Evolutionary conservation across 2,797 vertebrate genomes (phyloP).

Genomic region (Halcyon chelicuti): DNA sequence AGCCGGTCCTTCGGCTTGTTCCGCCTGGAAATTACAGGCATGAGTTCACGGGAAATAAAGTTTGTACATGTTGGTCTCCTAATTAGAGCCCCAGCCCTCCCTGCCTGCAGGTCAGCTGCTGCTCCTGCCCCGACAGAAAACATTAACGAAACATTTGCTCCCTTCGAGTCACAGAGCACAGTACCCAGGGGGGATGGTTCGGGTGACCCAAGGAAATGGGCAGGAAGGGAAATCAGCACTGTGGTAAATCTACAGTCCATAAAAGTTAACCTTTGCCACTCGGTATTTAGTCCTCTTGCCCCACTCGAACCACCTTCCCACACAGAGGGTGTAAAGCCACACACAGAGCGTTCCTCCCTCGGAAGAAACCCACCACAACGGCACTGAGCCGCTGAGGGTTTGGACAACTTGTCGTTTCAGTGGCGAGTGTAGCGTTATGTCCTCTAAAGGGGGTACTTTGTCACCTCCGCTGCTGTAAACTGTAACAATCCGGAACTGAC

Average conservation of each 20-base stretch:
- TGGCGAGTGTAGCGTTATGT: accelerated
- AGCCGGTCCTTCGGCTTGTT: background rate
- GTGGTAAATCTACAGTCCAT: background rate
- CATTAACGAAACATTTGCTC: background rate
- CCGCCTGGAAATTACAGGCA: background rate
- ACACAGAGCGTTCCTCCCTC: background rate
- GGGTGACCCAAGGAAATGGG: background rate
- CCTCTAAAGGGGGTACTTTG: background rate
- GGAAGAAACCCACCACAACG: background rate
- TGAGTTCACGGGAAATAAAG: background rate
- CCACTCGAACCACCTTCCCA: background rate
- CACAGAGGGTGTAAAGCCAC: background rate
- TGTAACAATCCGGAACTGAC: background rate
- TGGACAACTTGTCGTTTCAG: background rate
- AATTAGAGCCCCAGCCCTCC: background rate
- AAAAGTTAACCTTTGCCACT: background rate
- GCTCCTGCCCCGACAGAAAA: background rate
- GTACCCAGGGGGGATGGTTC: background rate
- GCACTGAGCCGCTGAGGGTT: background rate
- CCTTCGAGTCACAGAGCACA: background rate
- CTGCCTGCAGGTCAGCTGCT: background rate
- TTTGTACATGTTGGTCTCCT: background rate
- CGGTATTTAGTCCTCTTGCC: background rate
- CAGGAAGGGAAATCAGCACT: background rate
- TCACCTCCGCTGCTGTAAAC: background rate